Conservation (phyloP, 2,888 invertebrate species). For the Parnassius orleans region DNA sequence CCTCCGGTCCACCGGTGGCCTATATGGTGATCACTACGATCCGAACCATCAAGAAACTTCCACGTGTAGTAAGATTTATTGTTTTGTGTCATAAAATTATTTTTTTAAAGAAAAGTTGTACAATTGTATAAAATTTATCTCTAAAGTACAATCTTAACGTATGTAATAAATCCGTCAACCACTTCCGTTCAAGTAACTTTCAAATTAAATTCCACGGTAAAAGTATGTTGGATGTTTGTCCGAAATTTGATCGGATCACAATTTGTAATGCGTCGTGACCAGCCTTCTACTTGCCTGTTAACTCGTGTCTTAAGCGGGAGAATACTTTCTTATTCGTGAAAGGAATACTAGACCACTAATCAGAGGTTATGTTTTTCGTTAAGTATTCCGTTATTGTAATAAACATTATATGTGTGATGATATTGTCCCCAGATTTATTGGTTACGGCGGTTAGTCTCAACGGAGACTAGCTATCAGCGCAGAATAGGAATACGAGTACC, state of each 20-base stretch:
- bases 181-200: slow-evolving; percentile 2
- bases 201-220: slow-evolving; percentile 7
- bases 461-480: too few species aligned
- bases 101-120: too few species aligned
- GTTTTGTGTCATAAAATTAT: too few species aligned
- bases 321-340: slow-evolving; percentile 31
- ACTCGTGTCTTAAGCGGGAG: slow-evolving; percentile 12
- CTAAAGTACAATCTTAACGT: too few species aligned
- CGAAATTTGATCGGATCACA: slow-evolving; percentile 17
- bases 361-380: slow-evolving; percentile 14
- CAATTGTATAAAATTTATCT: too few species aligned
- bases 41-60: too few species aligned
- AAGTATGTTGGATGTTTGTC: slow-evolving; percentile 11
- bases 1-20: too few species aligned
- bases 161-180: neutral
- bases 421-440: too few species aligned
- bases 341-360: slow-evolving; percentile 28
- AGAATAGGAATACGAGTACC: too few species aligned
- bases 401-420: neutral
- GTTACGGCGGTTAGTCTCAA: too few species aligned
- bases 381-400: slow-evolving; percentile 13
- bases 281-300: slow-evolving; percentile 22
- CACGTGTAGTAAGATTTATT: too few species aligned
- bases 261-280: slow-evolving; percentile 19
- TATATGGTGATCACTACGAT: too few species aligned